Base-by-base conservation (phyloP, 2,113 vertebrate genomes). In the Coreoperca whiteheadi region DNA sequence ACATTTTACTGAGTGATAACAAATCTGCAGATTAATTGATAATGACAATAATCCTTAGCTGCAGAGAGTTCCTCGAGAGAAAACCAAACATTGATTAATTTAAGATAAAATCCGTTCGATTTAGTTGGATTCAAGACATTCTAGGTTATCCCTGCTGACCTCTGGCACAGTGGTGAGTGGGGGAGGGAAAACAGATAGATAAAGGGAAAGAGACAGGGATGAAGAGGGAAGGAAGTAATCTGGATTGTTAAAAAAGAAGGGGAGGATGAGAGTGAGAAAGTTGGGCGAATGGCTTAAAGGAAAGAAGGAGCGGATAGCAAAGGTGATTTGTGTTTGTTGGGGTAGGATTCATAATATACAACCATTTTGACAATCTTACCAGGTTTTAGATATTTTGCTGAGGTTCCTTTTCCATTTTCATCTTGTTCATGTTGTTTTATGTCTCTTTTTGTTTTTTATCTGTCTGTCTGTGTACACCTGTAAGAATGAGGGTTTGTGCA, bases 141-240 rank as follows among this genome's bases (percentile, higher is more conserved):
- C 28, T 14, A 41, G 46, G n/a, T 37, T 65, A 61, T 71, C 65
- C 48, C 15, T 70, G 68, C 23, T 83, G 70, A 89, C 78, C 77
- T 83, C 63, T 83, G 65, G 67, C 84, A 83, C 67, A 77, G 57
- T 76, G 43, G 20, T 53, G 48, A 69, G 63, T 28, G 56, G 34
- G n/a, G 63, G 32, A 69, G 0, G 73, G 64, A 54, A 76, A 60
- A 25, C 30, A 50, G 53, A 71, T 3, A 51, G n/a, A 73, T 25
- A 73, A 28, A 75, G 37, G 57, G 48, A 56, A 66, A 79, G 4
- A 65, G 6, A 37, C 30, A 8, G 60, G 39, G 78, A 41, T 46
- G 54, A 79, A 64, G 59, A 54, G 37, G 53, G 54, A 54, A n/a
- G 48, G 53, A 68, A 20, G 28, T 76, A 83, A 84, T 80, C 71